Evolutionary conservation across 2,888 invertebrate genomes (phyloP).

Genomic region (Dilophus febrilis): DNA sequence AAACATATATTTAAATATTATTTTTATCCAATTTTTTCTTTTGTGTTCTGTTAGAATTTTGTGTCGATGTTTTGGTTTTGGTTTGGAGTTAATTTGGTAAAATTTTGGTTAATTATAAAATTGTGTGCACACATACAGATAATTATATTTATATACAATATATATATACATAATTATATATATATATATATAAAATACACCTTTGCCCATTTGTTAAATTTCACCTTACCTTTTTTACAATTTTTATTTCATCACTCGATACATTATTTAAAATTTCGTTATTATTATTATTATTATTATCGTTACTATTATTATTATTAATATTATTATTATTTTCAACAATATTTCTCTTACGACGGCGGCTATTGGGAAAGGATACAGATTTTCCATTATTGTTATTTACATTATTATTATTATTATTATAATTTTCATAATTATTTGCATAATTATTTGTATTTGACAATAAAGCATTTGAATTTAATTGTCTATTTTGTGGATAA

Average conservation of each 20-base stretch:
- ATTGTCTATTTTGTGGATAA: slow-evolving; percentile 19
- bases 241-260: slow-evolving; percentile 28
- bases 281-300: slow-evolving; percentile 20
- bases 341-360: too few relatives aligned
- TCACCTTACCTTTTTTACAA: too few relatives aligned
- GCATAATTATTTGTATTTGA: slow-evolving; percentile 28
- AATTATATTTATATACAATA: too few relatives aligned
- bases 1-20: too few relatives aligned
- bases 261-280: slow-evolving; percentile 26
- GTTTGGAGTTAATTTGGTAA: too few relatives aligned
- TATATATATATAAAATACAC: slow-evolving; percentile 22
- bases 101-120: too few relatives aligned
- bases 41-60: too few relatives aligned
- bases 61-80: too few relatives aligned
- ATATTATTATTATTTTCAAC: slow-evolving; percentile 14
- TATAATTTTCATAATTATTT: slow-evolving; percentile 29
- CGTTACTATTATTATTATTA: slow-evolving; percentile 24
- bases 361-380: too few relatives aligned
- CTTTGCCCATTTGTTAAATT: slow-evolving; percentile 2
- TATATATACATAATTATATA: slow-evolving; percentile 27
- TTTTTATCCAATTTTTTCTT: too few relatives aligned
- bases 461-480: slow-evolving; percentile 10
- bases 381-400: neutral
- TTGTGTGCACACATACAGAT: too few relatives aligned
- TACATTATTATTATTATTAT: slow-evolving; percentile 26